Base-by-base conservation (phyloP, 2,113 vertebrate species). In the Takifugu bimaculatus region DNA sequence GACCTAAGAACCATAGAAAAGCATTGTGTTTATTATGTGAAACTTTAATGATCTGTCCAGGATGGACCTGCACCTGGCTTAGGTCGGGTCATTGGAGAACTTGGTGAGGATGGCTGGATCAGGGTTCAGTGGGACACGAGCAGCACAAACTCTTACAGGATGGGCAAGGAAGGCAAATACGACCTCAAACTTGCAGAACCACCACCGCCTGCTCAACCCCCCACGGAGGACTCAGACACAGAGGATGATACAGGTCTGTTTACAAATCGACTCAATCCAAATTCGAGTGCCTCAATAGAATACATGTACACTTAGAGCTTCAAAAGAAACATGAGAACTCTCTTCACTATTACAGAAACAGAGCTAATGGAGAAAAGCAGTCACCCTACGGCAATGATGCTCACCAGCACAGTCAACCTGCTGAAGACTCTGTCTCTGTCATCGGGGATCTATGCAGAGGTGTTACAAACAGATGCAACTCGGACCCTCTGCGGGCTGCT, bases 131-230 rank as follows among this genome's bases (percentile, higher is more conserved):
- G 97, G 97, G 97, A 98, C 69, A 98, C 96, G 0, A 94, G 96
- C 83, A 99, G 96, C 80, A 98, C 97, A 63, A 99, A 99, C 88
- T 99, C 97, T 2, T 99, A 99, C 85, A 86, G 97, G 59, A 99
- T 99, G 97, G 97, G 97, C 26, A 99, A 99, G 75, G 97, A 99
- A 67, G 96, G 97, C 29, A 99, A 99, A 77, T 99, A 98, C 0
- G 97, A 99, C 80, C 93, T 99, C 27, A 98, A 98, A 78, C 75
- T 99, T 68, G 94, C 94, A 1, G 97, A 99, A 61, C 92, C 94
- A 0, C 96, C 94, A 0, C 90, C 93, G 0, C 80, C 94, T 45
- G 68, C 92, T 0, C 96, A 95, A 64, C 93, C 95, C 5, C 58
- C 93, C 2, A 81, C 92, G 0, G 97, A 97, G 45, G 96, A 99